Base-by-base conservation (phyloP, 2,888 invertebrate genomes). In the Cephus sareptanus region DNA sequence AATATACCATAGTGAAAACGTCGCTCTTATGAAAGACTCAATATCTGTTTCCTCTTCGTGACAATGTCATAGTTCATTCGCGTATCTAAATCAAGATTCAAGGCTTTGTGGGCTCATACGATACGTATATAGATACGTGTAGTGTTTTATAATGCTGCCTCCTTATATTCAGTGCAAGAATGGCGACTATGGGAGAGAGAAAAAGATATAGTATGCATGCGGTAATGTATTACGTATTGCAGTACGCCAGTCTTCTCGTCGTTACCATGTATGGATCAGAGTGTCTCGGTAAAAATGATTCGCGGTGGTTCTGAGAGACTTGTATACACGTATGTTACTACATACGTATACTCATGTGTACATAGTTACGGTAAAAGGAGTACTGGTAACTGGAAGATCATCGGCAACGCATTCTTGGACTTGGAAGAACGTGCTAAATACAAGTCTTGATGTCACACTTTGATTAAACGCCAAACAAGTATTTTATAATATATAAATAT, bases 251-350 rank as follows among this genome's bases (percentile, higher is more conserved):
- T 81, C 83, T 83, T 84, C 82, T 83, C 85, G 79, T 81, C 83
- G 86, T 87, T 87, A 85, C 89, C 89, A 88, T 88, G 86, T 89
- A 87, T 86, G 89, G 88, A 88, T 88, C 86, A 86, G 82, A 81
- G 81, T 81, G 75, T 83, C 83, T 80, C 82, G 79, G 84, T 81
- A 85, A 83, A 85, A 84, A 83, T 71, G 31, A 71, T 71, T 71
- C 31, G 71, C 31, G 71, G 71, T 71, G 31, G 11, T 34, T 31
- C 71, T 71, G 31, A 9, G 71, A 70, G 34, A 75, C 70, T 56
- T 40, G 71, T 70, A n/a, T 71, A 75, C 75, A n/a, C n/a, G 40
- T 56, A 31, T 34, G 33, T 23, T 70, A 34, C 77, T 75, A 75
- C 71, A 11, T 34, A 71, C 23, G 71, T 9, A 31, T 71, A 71